Base-by-base conservation (phyloP, 2,113 vertebrate species). In the Gnathonemus longibarbis region DNA sequence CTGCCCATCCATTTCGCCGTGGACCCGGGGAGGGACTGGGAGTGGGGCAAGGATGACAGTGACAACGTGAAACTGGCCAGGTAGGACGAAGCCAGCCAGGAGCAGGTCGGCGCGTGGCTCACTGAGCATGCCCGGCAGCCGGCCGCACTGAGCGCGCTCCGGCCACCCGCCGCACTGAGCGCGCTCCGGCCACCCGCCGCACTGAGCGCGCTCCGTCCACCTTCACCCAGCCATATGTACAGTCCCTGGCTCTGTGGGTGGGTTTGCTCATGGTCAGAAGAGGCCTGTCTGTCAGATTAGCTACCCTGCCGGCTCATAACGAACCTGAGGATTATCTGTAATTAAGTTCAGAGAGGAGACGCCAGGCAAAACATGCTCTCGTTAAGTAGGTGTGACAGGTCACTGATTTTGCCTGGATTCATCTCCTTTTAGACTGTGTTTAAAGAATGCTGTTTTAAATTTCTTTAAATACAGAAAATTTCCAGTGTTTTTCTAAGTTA, bases 1-100 rank as follows among this genome's bases (percentile, higher is more conserved):
- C 95, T 99, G n/a, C 98, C 98, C 0, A 95, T 99, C 91, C 98
- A 99, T 94, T 99, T 99, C 2, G 98, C 98, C 0, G 98, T 99
- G 93, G 98, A 99, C 80, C 98, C 98, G 0, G 98, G 98, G 45
- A 97, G 96, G 91, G 96, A 97, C 3, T 99, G 98, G 98, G 97
- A 99, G 90, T 99, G 98, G 98, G 98, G 97, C 0, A 98, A 96
- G 84, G 97, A 99, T 3, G 98, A 99, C 94, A 90, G 77, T 0
- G 97, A 99, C 95, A 99, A 98, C 0, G 97, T 97, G 92, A 97
- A 95, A 91, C 92, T 99, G 92, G 98, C 98, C 85, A 98, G 98
- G 98, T 99, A 91, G 2, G 45, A 1, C 21, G 3, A 31, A 46
- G 88, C n/a, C n/a, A 24, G 87, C 66, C 19, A 5, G 24, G 45